Evolutionary conservation across 1,140 invertebrate genomes (phyloP), one percentile per base, ranked within the genome.

Genomic region (Drosophila carrolli): DNA sequence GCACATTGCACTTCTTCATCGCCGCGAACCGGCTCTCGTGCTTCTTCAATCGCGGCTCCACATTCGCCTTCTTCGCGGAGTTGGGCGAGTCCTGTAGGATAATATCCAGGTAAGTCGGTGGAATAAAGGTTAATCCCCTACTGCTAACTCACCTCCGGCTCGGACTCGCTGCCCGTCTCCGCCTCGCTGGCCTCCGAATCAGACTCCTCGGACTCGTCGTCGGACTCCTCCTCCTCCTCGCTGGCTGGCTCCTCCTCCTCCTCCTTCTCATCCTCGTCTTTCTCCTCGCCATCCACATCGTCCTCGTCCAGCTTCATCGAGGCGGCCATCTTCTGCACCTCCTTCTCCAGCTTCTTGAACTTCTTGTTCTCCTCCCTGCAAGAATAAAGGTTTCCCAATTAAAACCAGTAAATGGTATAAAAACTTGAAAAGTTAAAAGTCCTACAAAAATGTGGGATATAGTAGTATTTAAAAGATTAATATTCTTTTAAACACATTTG

Each of bases 321-420:
- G 14, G 95, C 95, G 0, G 96, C 96, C 96, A 98, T 97, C 93
- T 97, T 97, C 78, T 97, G 96, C 4, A 97, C 96, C 93, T 98
- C 97, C 76, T 96, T 97, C 91, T 97, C 96, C 37, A 98, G 90
- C 50, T 94, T 94, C 82, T 95, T 96, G 82, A 95, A 96, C 91
- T 96, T 96, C 76, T 95, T 95, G 76, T 95, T 96, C 76, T 96
- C 96, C 46, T 95, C 95, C 78, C 94, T 94, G 67, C 14, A 84
- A 91, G 44, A 10, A 0, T 5, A 27, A 41, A 11, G 13, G 44
- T 46, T 40, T 67, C 58, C 10, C 5, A 19, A 4, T 16, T 37
- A 4, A 50, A 14, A 14, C 8, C n/a, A 3, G 13, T 1, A 23
- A 23, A 23, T 23, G 23, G 23, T 19, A n/a, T n/a, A n/a, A n/a